Base-by-base conservation (phyloP, 2,113 vertebrate species). In the Sinocyclocheilus maitianheensis region DNA sequence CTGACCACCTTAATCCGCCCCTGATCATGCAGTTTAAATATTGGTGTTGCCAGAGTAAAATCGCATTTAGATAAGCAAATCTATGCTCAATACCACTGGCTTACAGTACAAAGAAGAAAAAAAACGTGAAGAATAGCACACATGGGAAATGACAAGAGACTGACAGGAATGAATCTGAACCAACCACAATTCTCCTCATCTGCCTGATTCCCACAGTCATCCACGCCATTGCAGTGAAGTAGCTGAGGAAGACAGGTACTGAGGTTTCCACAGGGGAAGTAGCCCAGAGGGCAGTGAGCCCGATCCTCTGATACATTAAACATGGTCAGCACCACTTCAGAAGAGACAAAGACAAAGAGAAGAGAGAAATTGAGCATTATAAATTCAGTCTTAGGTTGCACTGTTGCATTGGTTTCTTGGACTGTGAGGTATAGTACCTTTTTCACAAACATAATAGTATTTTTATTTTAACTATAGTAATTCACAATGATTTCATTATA, bases 121-220 rank as follows among this genome's bases (percentile, higher is more conserved):
- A 30, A 24, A 46, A 10, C 8, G 1, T 12, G 22, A 53, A 24
- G 3, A 26, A 48, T 16, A 77, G 48, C 48, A 30, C 48, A 26
- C 48, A 26, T 13, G 26, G 34, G 20, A 26, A 5, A 37, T 13
- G 12, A 43, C 11, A 37, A 69, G 30, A 55, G 2, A 14, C 5
- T 14, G 20, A 53, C 8, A 71, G 69, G 18, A 71, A 71, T 43
- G 7, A 71, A 67, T 40, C 40, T 40, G 62, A 69, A 95, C 96
- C 24, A 92, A 99, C 98, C 97, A 10, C 98, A 99, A 93, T 97
- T 95, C 55, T 99, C 96, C 92, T 99, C 97, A 0, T 99, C 98
- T 0, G 97, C 97, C 5, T 81, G 92, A 82, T 99, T 99, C n/a
- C 96, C 97, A 8, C 98, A 99, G 94, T 99, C 96, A 11, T 98